These are phyloP conservation scores for Myotis yumanensis DNA, from an alignment of 2,113 vertebrate species.

Conservation along the genomic window DNA sequence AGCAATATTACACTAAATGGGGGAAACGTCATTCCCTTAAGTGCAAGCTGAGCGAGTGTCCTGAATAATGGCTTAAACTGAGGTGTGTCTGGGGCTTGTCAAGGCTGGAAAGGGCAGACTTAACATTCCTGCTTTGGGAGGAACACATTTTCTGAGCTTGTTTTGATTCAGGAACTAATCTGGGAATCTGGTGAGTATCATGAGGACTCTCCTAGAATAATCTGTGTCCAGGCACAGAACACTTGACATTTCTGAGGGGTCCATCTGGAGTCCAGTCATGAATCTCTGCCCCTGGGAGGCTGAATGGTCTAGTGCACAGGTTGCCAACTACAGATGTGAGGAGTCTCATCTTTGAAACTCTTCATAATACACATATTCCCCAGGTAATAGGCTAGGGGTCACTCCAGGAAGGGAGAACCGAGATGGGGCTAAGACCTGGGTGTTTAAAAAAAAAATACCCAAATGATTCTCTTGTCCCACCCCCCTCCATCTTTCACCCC, in stretches of 20 bases:
- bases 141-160: not conserved
- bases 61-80: slow-evolving; percentile 18
- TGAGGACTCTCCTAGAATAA: not conserved
- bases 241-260: not conserved
- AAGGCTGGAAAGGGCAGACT: not conserved
- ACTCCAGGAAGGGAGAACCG: not conserved
- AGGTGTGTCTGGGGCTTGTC: not conserved
- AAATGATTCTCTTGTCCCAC: not conserved
- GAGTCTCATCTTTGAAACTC: not conserved
- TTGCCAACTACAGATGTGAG: not conserved
- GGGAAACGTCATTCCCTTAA: slow-evolving; percentile 54
- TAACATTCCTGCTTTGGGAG: not conserved
- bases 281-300: not conserved
- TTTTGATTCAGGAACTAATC: not conserved
- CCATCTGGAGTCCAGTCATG: not conserved
- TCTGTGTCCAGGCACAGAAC: not conserved
- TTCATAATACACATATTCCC: not conserved
- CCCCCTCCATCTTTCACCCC: too few relatives aligned
- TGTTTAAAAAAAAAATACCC: not conserved
- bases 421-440: not conserved
- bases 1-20: slow-evolving; percentile 56
- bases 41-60: not conserved
- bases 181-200: not conserved
- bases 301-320: not conserved
- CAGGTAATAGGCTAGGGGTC: too few relatives aligned